Evolutionary conservation across 2,797 vertebrate species (phyloP).

Genomic region (Labroides dimidiatus): DNA sequence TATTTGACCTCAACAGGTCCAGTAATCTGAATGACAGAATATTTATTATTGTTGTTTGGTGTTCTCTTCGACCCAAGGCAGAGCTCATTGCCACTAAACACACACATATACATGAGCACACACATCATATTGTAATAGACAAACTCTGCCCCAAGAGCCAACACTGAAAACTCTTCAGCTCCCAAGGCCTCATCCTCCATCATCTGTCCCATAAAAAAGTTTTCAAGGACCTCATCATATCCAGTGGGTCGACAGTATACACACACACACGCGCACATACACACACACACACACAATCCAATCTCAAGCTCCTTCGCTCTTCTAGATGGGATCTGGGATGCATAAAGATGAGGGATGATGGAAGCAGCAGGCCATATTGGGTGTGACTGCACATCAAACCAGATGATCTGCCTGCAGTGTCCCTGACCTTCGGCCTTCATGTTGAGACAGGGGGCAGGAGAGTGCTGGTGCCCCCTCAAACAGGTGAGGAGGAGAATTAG

Average conservation of each 20-base stretch:
- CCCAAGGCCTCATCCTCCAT: slow-evolving; percentile 67
- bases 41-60: slow-evolving; percentile 5
- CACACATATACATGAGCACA: slow-evolving; percentile 8
- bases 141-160: slow-evolving; percentile 46
- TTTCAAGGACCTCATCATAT: slow-evolving; percentile 72
- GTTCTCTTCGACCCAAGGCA: slow-evolving; percentile 4
- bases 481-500: slow-evolving; percentile 26
- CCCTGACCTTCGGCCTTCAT: slow-evolving; percentile 63
- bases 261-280: slow-evolving; percentile 39
- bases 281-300: slow-evolving; percentile 48
- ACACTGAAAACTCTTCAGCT: slow-evolving; percentile 47
- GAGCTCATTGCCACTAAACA: slow-evolving; percentile 1
- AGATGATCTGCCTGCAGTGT: slow-evolving; percentile 53
- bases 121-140: slow-evolving; percentile 30
- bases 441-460: slow-evolving; percentile 22
- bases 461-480: slow-evolving; percentile 18
- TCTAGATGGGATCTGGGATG: slow-evolving; percentile 42
- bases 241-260: slow-evolving; percentile 34
- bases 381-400: slow-evolving; percentile 66
- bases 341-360: slow-evolving; percentile 77
- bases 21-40: slow-evolving; percentile 3
- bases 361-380: slow-evolving; percentile 45
- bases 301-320: slow-evolving; percentile 55
- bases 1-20: background rate
- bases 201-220: slow-evolving; percentile 70